Percentiles rank a stretch among this genome's conserved stretches.
Evolutionary conservation across 92 coral and sea anemone species (phyloP).

Genomic region (Heliopora coerulea): DNA sequence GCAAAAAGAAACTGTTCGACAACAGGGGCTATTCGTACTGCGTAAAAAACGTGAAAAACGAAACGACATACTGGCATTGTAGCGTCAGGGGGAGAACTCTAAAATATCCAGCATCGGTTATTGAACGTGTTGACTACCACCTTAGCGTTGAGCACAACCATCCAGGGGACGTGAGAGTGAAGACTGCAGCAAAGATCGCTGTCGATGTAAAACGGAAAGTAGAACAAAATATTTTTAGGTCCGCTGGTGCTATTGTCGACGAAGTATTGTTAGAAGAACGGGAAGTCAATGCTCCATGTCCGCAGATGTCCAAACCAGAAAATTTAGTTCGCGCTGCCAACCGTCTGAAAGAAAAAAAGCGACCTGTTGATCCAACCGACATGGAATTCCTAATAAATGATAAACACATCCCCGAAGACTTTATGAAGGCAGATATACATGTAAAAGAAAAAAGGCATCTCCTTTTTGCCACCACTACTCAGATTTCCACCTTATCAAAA

Average conservation of each 20-base stretch:
- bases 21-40: conserved; percentile 36
- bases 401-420: conserved; percentile 37
- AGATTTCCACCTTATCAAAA: too few species aligned
- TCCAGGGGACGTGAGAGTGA: conserved; percentile 35
- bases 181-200: conserved; percentile 28
- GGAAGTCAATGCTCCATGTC: conserved; percentile 43
- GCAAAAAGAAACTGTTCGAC: conserved; percentile 26
- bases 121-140: too few species aligned
- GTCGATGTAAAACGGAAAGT: conserved; percentile 39
- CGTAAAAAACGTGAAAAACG: conserved; percentile 4
- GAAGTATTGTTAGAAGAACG: conserved; percentile 40
- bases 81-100: too few species aligned
- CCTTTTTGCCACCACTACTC: too few species aligned
- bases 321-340: conserved; percentile 37
- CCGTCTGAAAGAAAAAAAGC: conserved; percentile 16
- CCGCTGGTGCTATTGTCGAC: conserved; percentile 47
- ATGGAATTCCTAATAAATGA: conserved; percentile 14
- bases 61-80: conserved; percentile 44
- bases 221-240: conserved; percentile 29
- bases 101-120: too few species aligned
- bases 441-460: too few species aligned
- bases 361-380: conserved; percentile 20
- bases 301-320: conserved; percentile 33
- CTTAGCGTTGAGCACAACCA: conserved; percentile 52
- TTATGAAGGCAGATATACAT: conserved; percentile 31